Conservation (phyloP, 2,113 vertebrate genomes). For the Diphyllodes magnificus region DNA sequence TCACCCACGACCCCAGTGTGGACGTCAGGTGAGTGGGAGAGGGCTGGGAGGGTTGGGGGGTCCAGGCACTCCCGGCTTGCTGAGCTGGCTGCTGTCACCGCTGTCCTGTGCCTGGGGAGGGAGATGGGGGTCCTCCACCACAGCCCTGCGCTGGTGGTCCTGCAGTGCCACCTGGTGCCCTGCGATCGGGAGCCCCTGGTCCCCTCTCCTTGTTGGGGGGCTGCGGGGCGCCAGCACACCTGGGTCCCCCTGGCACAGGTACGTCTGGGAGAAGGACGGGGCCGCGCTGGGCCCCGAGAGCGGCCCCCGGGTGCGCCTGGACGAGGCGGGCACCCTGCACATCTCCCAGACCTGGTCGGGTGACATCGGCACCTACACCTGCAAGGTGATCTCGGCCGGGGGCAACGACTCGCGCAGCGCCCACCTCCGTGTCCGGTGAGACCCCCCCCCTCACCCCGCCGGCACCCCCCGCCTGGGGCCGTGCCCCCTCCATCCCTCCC, state of each 20-base stretch:
- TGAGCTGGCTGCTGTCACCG: background rate
- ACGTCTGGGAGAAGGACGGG: conserved; percentile 94
- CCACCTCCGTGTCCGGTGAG: conserved; percentile 90
- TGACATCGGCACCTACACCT: conserved; percentile 95
- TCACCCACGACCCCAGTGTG: conserved; percentile 90
- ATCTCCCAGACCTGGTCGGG: conserved; percentile 99
- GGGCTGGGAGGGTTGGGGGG: background rate
- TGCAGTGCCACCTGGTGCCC: conserved; percentile 59
- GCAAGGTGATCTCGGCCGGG: conserved; percentile 86
- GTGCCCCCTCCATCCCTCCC: background rate
- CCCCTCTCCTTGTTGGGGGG: background rate
- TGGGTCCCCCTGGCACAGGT: conserved; percentile 59
- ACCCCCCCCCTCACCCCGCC: accelerated
- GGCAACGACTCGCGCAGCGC: conserved; percentile 93
- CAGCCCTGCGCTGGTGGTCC: background rate
- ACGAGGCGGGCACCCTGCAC: conserved; percentile 84
- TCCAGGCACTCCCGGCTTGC: accelerated
- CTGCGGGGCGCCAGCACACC: background rate
- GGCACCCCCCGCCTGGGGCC: accelerated
- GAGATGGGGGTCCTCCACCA: background rate
- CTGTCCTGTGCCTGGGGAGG: background rate
- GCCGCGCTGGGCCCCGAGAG: conserved; percentile 71
- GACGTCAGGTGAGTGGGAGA: conserved; percentile 76
- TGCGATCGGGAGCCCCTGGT: accelerated
- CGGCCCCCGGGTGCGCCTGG: conserved; percentile 81